Base-by-base conservation (phyloP, 2,888 invertebrate species). In the Pedicia rivosa region DNA sequence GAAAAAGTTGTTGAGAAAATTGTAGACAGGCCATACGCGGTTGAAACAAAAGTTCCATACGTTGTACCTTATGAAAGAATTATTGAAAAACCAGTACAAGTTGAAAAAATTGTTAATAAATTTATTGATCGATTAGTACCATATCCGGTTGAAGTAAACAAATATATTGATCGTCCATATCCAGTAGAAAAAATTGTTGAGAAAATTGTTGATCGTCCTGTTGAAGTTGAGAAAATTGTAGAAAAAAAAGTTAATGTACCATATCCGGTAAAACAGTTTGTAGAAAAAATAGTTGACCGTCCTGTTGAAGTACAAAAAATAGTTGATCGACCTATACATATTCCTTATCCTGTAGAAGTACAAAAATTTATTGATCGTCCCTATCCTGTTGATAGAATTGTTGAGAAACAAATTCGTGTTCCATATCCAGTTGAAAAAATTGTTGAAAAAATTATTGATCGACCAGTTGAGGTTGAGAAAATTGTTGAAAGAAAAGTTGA, bases 171-270 rank as follows among this genome's bases (percentile, higher is more conserved):
- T 2, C 62, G 62, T 36, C 63, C 61, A 3, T 65, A 65, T 43
- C 66, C 66, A 1, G 65, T 70, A 0, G 70, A 70, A 5, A 63
- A 67, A 40, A 57, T 69, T 42, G 60, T 66, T 1, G 62, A 65
- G 42, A 70, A 57, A 42, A 46, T 61, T 3, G 60, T 65, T 1
- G 65, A 50, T 12, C 45, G 43, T 7, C 48, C 49, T 2, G 42
- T 45, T 10, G 44, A 41, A 10, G 45, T 49, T 2, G 46, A 48
- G 8, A 50, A 66, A 37, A 60, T 75, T 22, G 66, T 78, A 0
- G 74, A 76, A 46, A 73, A 70, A 44, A 66, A 69, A 2, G 64
- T 72, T 1, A 56, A 64, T 2, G 59, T 68, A 6, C 67, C 69
- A 1, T 66, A 64, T 39, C 62, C 65, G 0, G 47, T 55, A 1